Evolutionary conservation across 2,113 vertebrate species (phyloP), one percentile per base, ranked within the genome.

Genomic region (Corapipo altera): DNA sequence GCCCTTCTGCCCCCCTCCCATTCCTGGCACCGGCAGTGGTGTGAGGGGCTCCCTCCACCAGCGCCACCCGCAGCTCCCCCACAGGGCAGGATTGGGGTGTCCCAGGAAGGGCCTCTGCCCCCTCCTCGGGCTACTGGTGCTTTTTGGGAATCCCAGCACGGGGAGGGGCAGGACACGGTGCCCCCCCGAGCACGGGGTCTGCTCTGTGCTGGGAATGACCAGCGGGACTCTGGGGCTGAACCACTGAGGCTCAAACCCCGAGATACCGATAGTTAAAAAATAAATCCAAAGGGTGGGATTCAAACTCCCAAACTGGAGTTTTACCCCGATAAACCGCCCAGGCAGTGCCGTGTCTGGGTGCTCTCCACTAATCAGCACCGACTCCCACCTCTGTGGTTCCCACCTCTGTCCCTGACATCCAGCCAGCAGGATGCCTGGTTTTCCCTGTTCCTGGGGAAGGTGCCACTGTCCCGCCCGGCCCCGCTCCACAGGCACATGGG

Each of bases 281-380:
- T 1, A 24, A 28, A 8, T 4, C 65, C 28, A 1, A 15, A 39
- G 65, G 23, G 8, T 22, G 17, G 35, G 23, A 30, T 37, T 21
- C 4, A 35, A 26, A 4, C 67, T 39, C 33, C 39, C 39, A 4
- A 3, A 21, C 10, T 2, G n/a, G 18, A 9, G 22, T 9, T 70
- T 12, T 15, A 13, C 8, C 23, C 15, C 2, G 0, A 11, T 6
- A 10, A 15, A 15, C 32, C 41, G 15, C 70, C 1, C 6, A 19
- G 16, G 44, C 39, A 10, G 21, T 4, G 1, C 17, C 5, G 0
- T 5, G 4, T 18, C 57, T 6, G 48, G 64, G 11, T 5, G 2
- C 32, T 35, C 5, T 13, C 41, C 33, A 11, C 2, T 2, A 4
- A 8, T 8, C 11, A 12, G 6, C 33, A 16, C 24, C 0, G 2